Conservation (phyloP, 2,113 vertebrate genomes). For the Alouatta palliata region DNA sequence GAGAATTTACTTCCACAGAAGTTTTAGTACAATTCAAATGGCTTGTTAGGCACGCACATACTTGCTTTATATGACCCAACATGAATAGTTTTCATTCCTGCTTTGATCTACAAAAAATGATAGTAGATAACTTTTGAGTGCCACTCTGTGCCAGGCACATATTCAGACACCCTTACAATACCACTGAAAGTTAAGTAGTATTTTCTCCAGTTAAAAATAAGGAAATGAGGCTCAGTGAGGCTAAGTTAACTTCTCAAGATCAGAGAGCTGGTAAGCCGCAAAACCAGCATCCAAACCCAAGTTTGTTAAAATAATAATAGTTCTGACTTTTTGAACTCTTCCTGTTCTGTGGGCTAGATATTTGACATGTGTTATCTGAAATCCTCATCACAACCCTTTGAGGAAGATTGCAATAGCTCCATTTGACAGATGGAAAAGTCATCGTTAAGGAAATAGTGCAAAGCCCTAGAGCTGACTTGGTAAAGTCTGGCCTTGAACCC, state of each 20-base stretch:
- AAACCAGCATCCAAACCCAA: not conserved
- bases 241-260: not conserved
- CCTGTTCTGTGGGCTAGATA: not conserved
- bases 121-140: not conserved
- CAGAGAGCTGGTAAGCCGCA: not conserved
- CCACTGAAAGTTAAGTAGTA: not conserved
- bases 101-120: conserved; percentile 38
- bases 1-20: conserved; percentile 26
- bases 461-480: not conserved
- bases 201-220: conserved; percentile 23
- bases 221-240: not conserved
- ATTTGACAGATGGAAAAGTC: not conserved
- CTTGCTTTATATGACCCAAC: conserved; percentile 24
- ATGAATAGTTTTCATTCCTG: conserved; percentile 27
- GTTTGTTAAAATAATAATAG: not conserved
- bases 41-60: not conserved
- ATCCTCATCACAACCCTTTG: not conserved
- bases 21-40: not conserved
- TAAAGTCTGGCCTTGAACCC: not conserved
- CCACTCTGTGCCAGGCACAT: not conserved
- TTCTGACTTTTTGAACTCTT: not conserved
- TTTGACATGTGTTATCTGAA: not conserved
- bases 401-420: not conserved
- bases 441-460: not conserved
- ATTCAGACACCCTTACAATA: not conserved